Conservation (phyloP, 2,113 vertebrate genomes). For the Spea bombifrons region DNA sequence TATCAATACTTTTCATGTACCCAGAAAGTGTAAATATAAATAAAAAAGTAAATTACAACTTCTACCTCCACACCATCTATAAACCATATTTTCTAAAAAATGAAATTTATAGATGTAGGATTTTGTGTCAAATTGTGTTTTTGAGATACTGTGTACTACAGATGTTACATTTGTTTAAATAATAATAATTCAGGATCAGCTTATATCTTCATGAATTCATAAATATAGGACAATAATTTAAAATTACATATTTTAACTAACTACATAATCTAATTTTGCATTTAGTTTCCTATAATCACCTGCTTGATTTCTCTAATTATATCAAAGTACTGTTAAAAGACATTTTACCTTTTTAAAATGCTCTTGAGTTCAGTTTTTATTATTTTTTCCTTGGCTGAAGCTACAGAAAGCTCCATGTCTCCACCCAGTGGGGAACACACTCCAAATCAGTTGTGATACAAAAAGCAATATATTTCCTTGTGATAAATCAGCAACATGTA, state of each 20-base stretch:
- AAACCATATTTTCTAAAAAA: no score
- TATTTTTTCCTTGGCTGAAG: slow-evolving; percentile 31
- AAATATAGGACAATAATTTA: background rate
- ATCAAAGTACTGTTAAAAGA: background rate
- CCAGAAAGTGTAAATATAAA: no score
- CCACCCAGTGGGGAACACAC: slow-evolving; percentile 56
- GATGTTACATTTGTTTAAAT: no score
- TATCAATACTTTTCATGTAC: no score
- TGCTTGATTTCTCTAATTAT: slow-evolving; percentile 9
- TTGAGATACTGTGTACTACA: no score
- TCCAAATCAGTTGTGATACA: background rate
- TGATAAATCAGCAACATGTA: background rate
- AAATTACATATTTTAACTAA: background rate
- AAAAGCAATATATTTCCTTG: background rate
- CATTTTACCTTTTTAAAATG: slow-evolving; percentile 6
- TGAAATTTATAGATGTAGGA: no score
- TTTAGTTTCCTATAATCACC: background rate
- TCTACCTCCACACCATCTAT: no score
- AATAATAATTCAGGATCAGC: no score
- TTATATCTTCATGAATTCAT: no score
- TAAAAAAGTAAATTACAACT: no score
- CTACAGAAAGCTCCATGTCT: slow-evolving; percentile 58
- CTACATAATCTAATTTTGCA: background rate
- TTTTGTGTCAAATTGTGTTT: no score
- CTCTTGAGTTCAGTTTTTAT: background rate